phyloP scores from a whole-genome alignment of 2,888 invertebrate genomes.

The Alloscopus bannaensis region DNA sequence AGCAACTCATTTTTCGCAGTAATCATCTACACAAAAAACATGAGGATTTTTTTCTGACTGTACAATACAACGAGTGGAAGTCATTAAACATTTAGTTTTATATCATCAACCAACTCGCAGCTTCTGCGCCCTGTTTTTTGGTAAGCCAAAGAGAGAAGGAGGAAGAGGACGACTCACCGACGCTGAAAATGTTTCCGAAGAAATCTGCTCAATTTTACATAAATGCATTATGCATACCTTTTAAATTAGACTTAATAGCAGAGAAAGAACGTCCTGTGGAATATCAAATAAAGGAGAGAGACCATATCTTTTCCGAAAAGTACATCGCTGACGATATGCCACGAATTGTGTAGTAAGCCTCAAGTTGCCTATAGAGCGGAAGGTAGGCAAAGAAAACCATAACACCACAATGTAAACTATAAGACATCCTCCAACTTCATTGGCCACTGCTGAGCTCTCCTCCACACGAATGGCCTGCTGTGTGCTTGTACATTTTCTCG shows the following conservation, averaged over 20 bases:
- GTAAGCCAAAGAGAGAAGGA: not conserved
- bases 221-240: conserved; percentile 59
- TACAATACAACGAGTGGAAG: too few species aligned
- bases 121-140: too few species aligned
- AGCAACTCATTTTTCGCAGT: not conserved
- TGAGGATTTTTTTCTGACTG: too few species aligned
- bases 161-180: not conserved
- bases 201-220: conserved; percentile 61
- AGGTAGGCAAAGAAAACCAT: too few species aligned
- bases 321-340: too few species aligned
- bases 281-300: conserved; percentile 17
- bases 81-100: too few species aligned
- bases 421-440: too few species aligned
- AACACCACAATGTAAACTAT: too few species aligned
- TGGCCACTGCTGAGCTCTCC: not conserved
- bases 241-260: conserved; percentile 57
- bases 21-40: conserved; percentile 28
- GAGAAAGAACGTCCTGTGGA: conserved; percentile 27
- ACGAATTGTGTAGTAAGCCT: too few species aligned
- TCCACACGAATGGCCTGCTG: not conserved
- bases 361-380: too few species aligned
- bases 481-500: not conserved
- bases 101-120: too few species aligned
- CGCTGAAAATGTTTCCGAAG: conserved; percentile 14
- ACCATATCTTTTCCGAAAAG: conserved; percentile 16